These are phyloP conservation scores for Barbus barbus DNA, from an alignment of 2,113 vertebrate genomes.

Conservation along the genomic window DNA sequence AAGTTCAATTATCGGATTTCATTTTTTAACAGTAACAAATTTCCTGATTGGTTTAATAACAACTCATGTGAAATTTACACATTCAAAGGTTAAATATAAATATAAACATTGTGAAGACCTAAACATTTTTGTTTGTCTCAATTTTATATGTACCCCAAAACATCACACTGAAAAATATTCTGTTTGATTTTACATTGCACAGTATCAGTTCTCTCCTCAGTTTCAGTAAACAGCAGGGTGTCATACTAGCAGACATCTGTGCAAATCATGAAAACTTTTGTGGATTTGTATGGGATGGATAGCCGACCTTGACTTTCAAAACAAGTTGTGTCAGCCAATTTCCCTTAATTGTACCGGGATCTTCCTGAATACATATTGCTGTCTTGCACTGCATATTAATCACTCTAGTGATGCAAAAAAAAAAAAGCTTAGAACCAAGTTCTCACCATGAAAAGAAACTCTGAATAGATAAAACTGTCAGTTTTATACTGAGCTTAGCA, in stretches of 20 bases:
- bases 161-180: not conserved
- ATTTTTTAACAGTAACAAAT: not conserved
- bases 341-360: constrained; percentile 21
- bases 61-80: too few relatives aligned
- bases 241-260: constrained; percentile 2
- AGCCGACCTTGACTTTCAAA: constrained; percentile 38
- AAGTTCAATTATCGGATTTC: too few relatives aligned
- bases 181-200: not conserved
- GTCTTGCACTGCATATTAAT: constrained; percentile 20
- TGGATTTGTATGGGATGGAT: constrained; percentile 10
- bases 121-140: not conserved
- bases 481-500: constrained; percentile 22
- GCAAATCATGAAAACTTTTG: not conserved
- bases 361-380: constrained; percentile 13
- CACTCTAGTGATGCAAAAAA: constrained; percentile 15
- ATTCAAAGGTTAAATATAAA: too few relatives aligned
- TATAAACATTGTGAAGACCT: not conserved
- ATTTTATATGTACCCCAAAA: too few relatives aligned
- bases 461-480: not conserved
- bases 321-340: constrained; percentile 10
- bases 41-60: not conserved
- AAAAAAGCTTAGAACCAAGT: not conserved
- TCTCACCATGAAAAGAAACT: not conserved
- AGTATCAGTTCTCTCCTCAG: not conserved
- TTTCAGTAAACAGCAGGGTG: not conserved